Evolutionary conservation across 2,797 vertebrate species (phyloP), one percentile per base, ranked within the genome.

Genomic region (Galaxias olidus): DNA sequence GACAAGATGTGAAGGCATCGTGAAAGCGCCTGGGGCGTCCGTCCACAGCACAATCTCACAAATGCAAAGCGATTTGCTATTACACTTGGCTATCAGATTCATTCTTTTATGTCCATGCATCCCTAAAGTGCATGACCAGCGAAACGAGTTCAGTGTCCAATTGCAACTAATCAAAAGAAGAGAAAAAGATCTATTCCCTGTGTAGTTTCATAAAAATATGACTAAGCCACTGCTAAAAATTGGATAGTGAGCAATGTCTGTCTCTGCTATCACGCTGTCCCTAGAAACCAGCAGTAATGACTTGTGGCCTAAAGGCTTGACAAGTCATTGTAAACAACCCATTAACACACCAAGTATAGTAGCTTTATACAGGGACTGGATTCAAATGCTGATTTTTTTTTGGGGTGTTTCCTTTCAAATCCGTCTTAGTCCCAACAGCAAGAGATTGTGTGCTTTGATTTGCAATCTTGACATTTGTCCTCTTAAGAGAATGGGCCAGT

Each of bases 11-110:
- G 83, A 90, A 90, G 88, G 88, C 88, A 90, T 90, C 86, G 89
- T 88, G 84, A 84, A 87, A 90, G 87, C 88, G 84, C 87, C 79
- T 63, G 76, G 83, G 70, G 84, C 83, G 82, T 81, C 77, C 68
- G 84, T 81, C 81, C 82, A 80, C 69, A 77, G 87, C 86, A 71
- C 71, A 83, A 84, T 77, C 89, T 92, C 88, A 92, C 91, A 93
- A 93, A 93, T 93, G 90, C 90, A 92, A 93, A 93, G 89, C 85
- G 72, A 85, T 88, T 81, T 77, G 84, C 82, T 86, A 85, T 89
- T 91, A 85, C 88, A 89, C 87, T 82, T 79, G 73, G 86, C 87
- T 79, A 84, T 88, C 86, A 80, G 85, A 86, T 77, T 74, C 88
- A 68, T 89, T 75, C 79, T 91, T 92, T 92, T 81, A 92, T 91